Base-by-base conservation (phyloP, 2,888 invertebrate species). In the Papilio gigon region DNA sequence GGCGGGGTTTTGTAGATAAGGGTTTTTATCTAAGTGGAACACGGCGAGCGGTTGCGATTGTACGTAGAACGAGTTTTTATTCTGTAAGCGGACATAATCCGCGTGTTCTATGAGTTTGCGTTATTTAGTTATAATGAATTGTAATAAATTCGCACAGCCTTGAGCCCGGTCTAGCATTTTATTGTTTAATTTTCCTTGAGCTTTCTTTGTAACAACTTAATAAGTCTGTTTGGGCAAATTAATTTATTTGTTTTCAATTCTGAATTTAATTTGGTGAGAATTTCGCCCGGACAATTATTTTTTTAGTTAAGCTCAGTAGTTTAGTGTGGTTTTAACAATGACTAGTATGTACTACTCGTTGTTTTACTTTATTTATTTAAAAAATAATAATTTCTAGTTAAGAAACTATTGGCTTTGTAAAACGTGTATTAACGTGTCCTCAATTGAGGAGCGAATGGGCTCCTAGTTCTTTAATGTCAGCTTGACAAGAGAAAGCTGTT, bases 401-500 rank as follows among this genome's bases (percentile, higher is more conserved):
- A 50, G 30, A 50, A 53, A 12, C 17, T 35, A 22, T 64, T 53
- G 53, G 35, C 37, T 50, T 37, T 35, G 30, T 30, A 53, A 47
- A 64, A 64, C 35, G 22, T 53, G 64, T 64, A 64, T 53, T 64
- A 53, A 53, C 37, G 25, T 64, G 64, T 61, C 53, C 50, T 61
- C 60, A 67, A 67, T 50, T 53, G 27, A 25, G 50, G 37, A 9
- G 27, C 37, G 53, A 50, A 53, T 27, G 22, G 64, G 65, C 30
- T 65, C 58, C 62, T 67, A 63, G 44, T 64, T 64, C 60, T 66
- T 68, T 58, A 59, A 40, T 63, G 56, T 22, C 56, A 42, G 56
- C 25, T 53, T 64, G 68, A 68, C 60, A 68, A 68, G 68, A 68
- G 68, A 68, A 68, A 68, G 68, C 63, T 35, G 37, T 58, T 47